Percentiles rank a stretch among this genome's conserved stretches.
phyloP scores from a whole-genome alignment of 2,888 invertebrate genomes.

The Blera fallax region DNA sequence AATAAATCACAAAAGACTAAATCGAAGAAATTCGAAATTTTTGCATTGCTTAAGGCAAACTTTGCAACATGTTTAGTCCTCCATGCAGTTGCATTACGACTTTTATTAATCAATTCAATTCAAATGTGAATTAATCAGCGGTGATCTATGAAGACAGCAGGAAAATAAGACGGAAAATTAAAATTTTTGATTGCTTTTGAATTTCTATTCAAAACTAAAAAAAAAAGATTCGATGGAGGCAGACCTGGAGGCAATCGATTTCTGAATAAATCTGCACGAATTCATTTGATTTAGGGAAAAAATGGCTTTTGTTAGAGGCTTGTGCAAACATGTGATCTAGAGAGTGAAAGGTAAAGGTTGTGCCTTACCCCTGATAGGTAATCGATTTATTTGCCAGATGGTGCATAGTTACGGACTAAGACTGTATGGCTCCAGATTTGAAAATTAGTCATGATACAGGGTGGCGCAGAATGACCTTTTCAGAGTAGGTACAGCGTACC shows the following conservation, averaged over 20 bases:
- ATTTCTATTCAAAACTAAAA: neutral
- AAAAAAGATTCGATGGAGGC: neutral
- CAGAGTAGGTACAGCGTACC: too few species aligned
- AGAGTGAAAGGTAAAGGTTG: neutral
- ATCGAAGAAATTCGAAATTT: neutral
- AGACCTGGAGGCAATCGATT: neutral
- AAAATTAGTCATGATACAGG: too few species aligned
- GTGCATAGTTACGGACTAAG: too few species aligned
- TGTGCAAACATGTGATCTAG: neutral
- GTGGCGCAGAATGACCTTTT: too few species aligned
- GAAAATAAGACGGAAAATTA: neutral
- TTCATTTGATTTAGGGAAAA: neutral
- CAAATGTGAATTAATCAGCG: neutral
- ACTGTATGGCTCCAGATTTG: too few species aligned
- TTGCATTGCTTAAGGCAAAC: neutral
- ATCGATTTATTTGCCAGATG: neutral
- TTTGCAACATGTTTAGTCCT: neutral
- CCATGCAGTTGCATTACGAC: neutral
- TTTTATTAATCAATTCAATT: neutral
- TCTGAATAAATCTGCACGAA: neutral
- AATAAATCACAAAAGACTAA: neutral
- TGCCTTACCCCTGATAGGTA: too few species aligned
- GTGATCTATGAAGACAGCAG: neutral
- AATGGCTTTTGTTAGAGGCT: neutral
- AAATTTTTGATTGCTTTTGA: neutral